Evolutionary conservation across 1,140 invertebrate species (phyloP).

Genomic region (Euura lappo): DNA sequence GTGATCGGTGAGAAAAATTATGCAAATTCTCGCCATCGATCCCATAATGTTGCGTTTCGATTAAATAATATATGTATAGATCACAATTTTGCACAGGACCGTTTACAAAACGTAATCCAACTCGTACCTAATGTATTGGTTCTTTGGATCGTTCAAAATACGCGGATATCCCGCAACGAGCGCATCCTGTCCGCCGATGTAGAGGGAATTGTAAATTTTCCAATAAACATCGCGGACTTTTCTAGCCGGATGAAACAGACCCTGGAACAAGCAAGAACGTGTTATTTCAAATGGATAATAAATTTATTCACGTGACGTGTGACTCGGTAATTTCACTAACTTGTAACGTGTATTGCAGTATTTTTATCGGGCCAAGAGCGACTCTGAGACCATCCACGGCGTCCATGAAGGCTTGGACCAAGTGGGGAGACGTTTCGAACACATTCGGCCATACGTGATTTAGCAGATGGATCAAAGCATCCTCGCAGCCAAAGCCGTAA

Average conservation of each 20-base stretch:
- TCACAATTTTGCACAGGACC: background rate
- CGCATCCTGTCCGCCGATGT: constrained; percentile 98
- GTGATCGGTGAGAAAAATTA: too few relatives aligned
- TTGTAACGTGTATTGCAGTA: constrained; percentile 94
- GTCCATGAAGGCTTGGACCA: constrained; percentile 99
- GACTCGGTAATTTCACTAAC: constrained; percentile 56
- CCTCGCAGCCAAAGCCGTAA: constrained; percentile 99
- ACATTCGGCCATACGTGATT: constrained; percentile 99
- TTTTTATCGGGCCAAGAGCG: constrained; percentile 94
- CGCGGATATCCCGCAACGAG: constrained; percentile 97
- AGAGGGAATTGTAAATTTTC: constrained; percentile 99
- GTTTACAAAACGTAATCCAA: constrained; percentile 92
- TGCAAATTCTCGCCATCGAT: background rate
- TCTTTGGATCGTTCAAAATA: constrained; percentile 94
- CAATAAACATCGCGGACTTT: constrained; percentile 99
- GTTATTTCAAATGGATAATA: background rate
- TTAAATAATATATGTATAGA: background rate
- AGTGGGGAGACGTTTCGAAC: constrained; percentile 99
- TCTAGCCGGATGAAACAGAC: constrained; percentile 97
- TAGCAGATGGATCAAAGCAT: constrained; percentile 94
- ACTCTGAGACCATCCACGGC: constrained; percentile 96
- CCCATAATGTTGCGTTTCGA: background rate
- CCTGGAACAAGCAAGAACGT: constrained; percentile 63
- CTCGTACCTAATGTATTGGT: constrained; percentile 95
- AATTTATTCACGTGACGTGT: too few relatives aligned